Base-by-base conservation (phyloP, 2,888 invertebrate genomes). In the Epinotia bilunana region DNA sequence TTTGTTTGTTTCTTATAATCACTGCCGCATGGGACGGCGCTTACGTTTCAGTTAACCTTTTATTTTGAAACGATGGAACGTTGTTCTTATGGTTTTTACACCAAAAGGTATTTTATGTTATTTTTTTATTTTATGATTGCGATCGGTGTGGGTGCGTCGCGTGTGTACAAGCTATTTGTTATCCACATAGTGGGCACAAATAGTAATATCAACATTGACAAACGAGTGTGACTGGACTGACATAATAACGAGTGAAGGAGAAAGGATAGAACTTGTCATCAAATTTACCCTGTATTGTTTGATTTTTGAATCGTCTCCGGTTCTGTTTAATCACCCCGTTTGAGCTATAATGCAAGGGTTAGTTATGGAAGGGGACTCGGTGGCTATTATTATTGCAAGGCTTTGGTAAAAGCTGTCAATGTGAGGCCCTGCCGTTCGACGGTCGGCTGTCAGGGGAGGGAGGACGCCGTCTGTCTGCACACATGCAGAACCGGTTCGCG, bases 51-150 rank as follows among this genome's bases (percentile, higher is more conserved):
- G 93, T 92, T 93, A 91, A 92, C 88, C 89, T 89, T 93, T 94
- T 93, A 93, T 91, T 93, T 94, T 94, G 93, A 95, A 95, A 96
- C 95, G 95, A 96, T 96, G 96, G 96, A 96, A 96, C 96, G 96
- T 95, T 95, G 96, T 95, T 95, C 96, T 95, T 96, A 95, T 95
- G 96, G 96, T 95, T 96, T 96, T 95, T 96, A 95, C 95, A 96
- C 96, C 91, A 96, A 96, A 96, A 96, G 96, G 96, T 96, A 96
- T 95, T 96, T 95, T 95, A 93, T 93, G 91, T 92, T 91, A 87
- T 92, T 93, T 90, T 90, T 93, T 92, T 92, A 91, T 92, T 93
- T 90, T 91, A 91, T 87, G 84, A 84, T 89, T 91, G 91, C 89
- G 89, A 86, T 83, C 86, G 86, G 86, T 86, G 86, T 88, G 88